Conservation (phyloP, 2,888 invertebrate genomes). For the Parapristionchus giblindavisi region DNA sequence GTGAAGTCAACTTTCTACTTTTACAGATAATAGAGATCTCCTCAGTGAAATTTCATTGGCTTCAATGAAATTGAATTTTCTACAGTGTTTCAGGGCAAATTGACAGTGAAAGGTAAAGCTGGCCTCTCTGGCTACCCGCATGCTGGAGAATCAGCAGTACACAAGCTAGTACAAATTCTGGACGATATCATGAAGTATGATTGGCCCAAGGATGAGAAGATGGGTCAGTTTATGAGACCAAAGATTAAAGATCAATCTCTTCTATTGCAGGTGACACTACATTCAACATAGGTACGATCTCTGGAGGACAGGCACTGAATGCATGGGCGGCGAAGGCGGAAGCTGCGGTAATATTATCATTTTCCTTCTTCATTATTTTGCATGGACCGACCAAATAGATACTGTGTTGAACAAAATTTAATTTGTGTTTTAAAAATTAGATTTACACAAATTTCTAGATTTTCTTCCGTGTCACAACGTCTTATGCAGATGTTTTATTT, state of each 20-base stretch:
- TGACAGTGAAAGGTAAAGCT: conserved; percentile 51
- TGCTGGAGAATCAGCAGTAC: conserved; percentile 62
- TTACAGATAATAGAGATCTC: no score
- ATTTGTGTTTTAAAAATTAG: not conserved
- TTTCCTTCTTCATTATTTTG: no score
- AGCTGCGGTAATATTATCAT: no score
- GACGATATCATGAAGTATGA: conserved; percentile 51
- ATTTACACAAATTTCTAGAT: conserved; percentile 36
- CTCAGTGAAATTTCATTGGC: no score
- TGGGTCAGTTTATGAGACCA: conserved; percentile 28
- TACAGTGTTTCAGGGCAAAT: conserved; percentile 46
- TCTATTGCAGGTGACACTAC: conserved; percentile 61
- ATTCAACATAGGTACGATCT: conserved; percentile 61
- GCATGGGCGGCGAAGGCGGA: conserved; percentile 60
- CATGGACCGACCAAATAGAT: no score
- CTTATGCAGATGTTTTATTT: conserved; percentile 48
- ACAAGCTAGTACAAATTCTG: conserved; percentile 59
- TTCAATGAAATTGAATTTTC: no score
- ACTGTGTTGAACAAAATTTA: no score
- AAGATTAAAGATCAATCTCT: no score
- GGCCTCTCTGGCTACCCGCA: conserved; percentile 66
- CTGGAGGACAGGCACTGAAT: conserved; percentile 67
- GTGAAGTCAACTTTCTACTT: no score
- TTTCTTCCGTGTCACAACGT: conserved; percentile 55
- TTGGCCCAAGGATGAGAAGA: conserved; percentile 56